These are phyloP conservation scores for Drosophila anomalipes DNA, from an alignment of 2,888 invertebrate genomes.

Conservation along the genomic window DNA sequence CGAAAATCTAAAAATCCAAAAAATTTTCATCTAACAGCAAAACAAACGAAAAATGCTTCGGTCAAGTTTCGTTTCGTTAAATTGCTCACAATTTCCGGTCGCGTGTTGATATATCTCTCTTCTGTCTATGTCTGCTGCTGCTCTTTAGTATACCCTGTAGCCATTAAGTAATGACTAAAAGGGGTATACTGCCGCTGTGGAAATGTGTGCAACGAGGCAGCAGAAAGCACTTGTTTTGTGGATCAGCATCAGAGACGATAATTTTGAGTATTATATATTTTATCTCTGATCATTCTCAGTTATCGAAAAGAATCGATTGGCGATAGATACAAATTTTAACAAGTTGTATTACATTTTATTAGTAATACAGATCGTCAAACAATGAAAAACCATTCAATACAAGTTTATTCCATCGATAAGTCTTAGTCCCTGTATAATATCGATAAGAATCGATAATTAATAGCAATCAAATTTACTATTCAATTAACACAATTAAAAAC, in stretches of 20 bases:
- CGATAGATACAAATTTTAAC: rapidly evolving
- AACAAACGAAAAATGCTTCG: conserved; percentile 45
- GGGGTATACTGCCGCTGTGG: background rate
- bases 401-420: background rate
- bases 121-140: conserved; percentile 7
- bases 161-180: background rate
- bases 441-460: background rate
- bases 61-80: conserved; percentile 63
- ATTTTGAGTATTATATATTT: background rate
- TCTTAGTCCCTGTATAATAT: background rate
- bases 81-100: conserved; percentile 83
- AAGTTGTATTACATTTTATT: rapidly evolving
- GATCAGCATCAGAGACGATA: rapidly evolving
- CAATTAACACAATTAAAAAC: too few species aligned
- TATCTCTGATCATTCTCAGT: background rate
- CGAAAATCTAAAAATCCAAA: conserved; percentile 30
- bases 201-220: background rate
- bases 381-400: background rate
- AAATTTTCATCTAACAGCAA: conserved; percentile 36
- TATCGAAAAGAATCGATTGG: background rate
- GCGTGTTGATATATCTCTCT: conserved; percentile 67
- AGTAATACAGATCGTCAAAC: rapidly evolving
- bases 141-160: conserved; percentile 12
- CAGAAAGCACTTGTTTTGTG: background rate
- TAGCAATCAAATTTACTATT: too few species aligned